A percentile compares a stretch with the other conserved stretches of the same genome.
phyloP scores from a whole-genome alignment of 2,797 vertebrate genomes.

The Nannoperca obscura region DNA sequence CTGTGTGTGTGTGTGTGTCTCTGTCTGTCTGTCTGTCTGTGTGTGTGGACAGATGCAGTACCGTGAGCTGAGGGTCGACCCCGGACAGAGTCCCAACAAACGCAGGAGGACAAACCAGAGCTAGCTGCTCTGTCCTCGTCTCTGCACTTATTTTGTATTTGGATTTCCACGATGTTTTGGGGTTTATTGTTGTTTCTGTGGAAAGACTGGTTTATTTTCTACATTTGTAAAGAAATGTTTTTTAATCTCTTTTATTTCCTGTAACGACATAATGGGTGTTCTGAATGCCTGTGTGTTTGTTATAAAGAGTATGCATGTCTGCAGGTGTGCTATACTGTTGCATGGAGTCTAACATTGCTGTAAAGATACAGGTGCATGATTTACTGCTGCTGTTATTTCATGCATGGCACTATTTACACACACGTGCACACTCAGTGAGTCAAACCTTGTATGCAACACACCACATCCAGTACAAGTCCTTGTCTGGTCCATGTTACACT shows the following conservation, averaged over 20 bases:
- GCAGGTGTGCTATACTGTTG: slow-evolving; percentile 35
- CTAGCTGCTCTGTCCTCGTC: slow-evolving; percentile 73
- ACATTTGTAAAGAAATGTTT: slow-evolving; percentile 53
- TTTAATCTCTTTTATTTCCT: slow-evolving; percentile 39
- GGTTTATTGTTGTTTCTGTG: slow-evolving; percentile 30
- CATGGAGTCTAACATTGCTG: slow-evolving; percentile 40
- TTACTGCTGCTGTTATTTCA: neutral
- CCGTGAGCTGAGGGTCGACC: slow-evolving; percentile 89
- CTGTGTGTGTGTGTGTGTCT: neutral
- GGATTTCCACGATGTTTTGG: slow-evolving; percentile 19
- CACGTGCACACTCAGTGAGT: neutral
- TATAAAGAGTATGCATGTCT: slow-evolving; percentile 43
- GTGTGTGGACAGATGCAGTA: slow-evolving; percentile 90
- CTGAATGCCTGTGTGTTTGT: slow-evolving; percentile 17
- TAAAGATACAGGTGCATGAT: slow-evolving; percentile 36
- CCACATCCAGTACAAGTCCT: neutral
- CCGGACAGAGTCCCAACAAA: slow-evolving; percentile 90
- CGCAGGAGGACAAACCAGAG: slow-evolving; percentile 88
- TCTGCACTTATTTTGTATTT: slow-evolving; percentile 53
- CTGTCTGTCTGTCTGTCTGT: too few species aligned
- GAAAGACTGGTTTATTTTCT: slow-evolving; percentile 60
- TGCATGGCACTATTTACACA: neutral
- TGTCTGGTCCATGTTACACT: neutral
- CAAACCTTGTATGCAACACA: neutral
- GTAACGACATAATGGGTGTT: slow-evolving; percentile 8